A percentile compares a stretch with the other conserved stretches of the same genome.
phyloP scores from a whole-genome alignment of 1,140 invertebrate species.

The Penaeus chinensis region DNA sequence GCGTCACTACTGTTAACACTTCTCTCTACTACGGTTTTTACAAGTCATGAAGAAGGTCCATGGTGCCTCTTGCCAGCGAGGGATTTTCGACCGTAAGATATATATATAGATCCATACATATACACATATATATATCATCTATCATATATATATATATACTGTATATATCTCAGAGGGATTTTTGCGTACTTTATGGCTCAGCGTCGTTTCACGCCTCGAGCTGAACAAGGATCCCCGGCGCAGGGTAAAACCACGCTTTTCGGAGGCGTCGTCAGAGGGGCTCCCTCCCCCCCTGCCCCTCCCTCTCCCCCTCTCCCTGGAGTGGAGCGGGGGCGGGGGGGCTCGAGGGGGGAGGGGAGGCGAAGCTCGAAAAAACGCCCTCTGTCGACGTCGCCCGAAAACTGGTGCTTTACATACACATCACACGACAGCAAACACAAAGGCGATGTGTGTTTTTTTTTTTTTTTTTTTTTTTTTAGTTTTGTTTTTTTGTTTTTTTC shows the following conservation, averaged over 20 bases:
- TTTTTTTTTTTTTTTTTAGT: slow-evolving; percentile 16
- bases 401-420: background rate
- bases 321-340: background rate
- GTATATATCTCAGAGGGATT: no score
- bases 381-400: no score
- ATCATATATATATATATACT: no score
- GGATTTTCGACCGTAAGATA: slow-evolving; percentile 37
- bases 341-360: background rate
- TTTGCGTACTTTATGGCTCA: slow-evolving; percentile 36
- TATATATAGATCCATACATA: background rate
- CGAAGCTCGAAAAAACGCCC: background rate
- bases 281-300: no score
- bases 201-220: slow-evolving; percentile 51
- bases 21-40: slow-evolving; percentile 18
- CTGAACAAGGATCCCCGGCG: slow-evolving; percentile 38
- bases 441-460: slow-evolving; percentile 54
- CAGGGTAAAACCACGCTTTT: slow-evolving; percentile 27
- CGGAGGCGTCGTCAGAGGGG: no score
- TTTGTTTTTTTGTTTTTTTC: slow-evolving; percentile 31
- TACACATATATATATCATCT: no score
- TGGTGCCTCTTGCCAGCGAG: slow-evolving; percentile 55
- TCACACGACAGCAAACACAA: slow-evolving; percentile 57
- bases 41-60: slow-evolving; percentile 38
- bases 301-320: no score
- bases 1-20: slow-evolving; percentile 36